Evolutionary conservation across 1,140 invertebrate species (phyloP), one percentile per base, ranked within the genome.

Genomic region (Laupala kohalensis): DNA sequence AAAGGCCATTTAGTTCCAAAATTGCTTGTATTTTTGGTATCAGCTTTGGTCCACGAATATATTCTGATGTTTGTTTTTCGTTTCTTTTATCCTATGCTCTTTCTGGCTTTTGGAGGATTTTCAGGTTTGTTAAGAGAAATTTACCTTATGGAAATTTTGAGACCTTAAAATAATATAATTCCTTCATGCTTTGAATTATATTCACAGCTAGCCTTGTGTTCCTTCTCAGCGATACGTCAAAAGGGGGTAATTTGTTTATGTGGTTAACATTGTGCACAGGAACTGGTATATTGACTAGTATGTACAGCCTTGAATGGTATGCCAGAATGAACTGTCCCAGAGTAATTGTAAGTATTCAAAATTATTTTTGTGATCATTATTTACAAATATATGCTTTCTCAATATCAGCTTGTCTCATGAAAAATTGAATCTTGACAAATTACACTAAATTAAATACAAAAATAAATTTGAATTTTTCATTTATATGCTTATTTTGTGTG

Each of bases 241-340:
- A 77, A 13, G 74, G 82, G n/a, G 86, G 89, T 13, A 96, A 96
- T 78, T 82, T 95, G 3, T 85, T 94, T 68, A 84, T 97, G 75
- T 95, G 93, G 92, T 84, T 91, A 12, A 80, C 83, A 0, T 80
- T 96, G n/a, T 88, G 90, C 63, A 78, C 88, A 3, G 94, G 94
- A 28, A 90, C 86, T 74, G 92, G 92, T 19, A 74, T 92, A 6
- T 77, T 93, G 6, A 85, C 92, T 75, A 89, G 88, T 75, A 77
- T 93, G 0, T 97, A 96, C 77, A 83, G 88, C 28, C 89, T 94
- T 84, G 94, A 97, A 80, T 92, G 88, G 80, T 95, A 90, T 79
- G 92, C 93, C 0, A 84, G 92, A 67, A 79, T 84, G 30, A 95
- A 96, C 78, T 95, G 93, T 79, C 87, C 87, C 2, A 78, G 71